Conservation (phyloP, 2,888 invertebrate species). For the Macroteleia sp. region DNA sequence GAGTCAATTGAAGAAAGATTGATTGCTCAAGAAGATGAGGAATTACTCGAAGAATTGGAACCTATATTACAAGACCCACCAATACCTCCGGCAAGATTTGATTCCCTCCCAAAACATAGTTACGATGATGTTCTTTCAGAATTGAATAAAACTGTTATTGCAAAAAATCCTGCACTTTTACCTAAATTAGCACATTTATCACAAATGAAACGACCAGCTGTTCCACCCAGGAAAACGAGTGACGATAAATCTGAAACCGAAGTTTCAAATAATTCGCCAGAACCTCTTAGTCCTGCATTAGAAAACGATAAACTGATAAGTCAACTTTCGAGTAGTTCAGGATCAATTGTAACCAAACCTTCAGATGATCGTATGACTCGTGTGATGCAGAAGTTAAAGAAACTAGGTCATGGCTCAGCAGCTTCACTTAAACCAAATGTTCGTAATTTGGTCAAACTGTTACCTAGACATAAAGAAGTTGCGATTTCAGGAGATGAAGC, state of each 20-base stretch:
- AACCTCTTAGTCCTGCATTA: no score
- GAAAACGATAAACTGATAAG: no score
- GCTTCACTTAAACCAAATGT: slow-evolving; percentile 75
- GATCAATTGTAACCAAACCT: slow-evolving; percentile 37
- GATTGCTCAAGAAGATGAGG: slow-evolving; percentile 83
- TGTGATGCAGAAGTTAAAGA: slow-evolving; percentile 77
- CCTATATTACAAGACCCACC: slow-evolving; percentile 85
- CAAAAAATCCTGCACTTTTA: slow-evolving; percentile 76
- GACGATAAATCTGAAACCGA: slow-evolving; percentile 67
- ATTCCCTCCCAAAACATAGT: slow-evolving; percentile 86
- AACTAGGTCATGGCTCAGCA: slow-evolving; percentile 72
- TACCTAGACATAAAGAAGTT: slow-evolving; percentile 71
- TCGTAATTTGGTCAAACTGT: slow-evolving; percentile 75
- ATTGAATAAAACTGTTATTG: slow-evolving; percentile 47
- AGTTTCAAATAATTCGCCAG: slow-evolving; percentile 47
- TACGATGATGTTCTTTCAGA: slow-evolving; percentile 73
- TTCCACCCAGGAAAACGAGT: slow-evolving; percentile 72
- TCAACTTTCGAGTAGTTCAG: not conserved
- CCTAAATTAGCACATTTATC: slow-evolving; percentile 75
- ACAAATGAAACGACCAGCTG: slow-evolving; percentile 79
- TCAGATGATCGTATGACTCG: slow-evolving; percentile 70
- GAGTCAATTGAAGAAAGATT: slow-evolving; percentile 82
- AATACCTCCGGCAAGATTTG: slow-evolving; percentile 87
- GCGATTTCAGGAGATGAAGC: slow-evolving; percentile 22
- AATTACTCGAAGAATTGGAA: slow-evolving; percentile 25